phyloP scores from a whole-genome alignment of 2,888 invertebrate genomes.

The Saturnia japonica region DNA sequence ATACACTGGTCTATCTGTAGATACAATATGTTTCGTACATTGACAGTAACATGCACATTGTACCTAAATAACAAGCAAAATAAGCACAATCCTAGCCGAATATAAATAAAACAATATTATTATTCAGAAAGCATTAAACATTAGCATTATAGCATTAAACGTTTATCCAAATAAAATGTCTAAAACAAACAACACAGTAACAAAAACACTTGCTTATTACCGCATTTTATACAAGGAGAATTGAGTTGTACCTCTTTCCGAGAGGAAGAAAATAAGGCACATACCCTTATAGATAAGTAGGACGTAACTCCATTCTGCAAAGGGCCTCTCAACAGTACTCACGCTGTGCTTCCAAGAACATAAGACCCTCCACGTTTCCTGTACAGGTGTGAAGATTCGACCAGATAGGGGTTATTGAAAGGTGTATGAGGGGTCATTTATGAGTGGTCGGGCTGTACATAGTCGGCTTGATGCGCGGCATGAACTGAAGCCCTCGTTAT shows the following conservation, averaged over 20 bases:
- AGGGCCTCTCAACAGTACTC: slow-evolving; percentile 75
- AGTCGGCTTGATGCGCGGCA: slow-evolving; percentile 75
- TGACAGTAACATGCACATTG: too few relatives aligned
- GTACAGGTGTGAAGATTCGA: slow-evolving; percentile 59
- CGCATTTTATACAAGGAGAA: slow-evolving; percentile 59
- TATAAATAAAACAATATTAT: too few relatives aligned
- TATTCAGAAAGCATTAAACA: too few relatives aligned
- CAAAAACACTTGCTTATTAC: slow-evolving; percentile 56
- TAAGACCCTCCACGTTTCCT: slow-evolving; percentile 58
- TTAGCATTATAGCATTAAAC: too few relatives aligned
- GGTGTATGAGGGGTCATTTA: slow-evolving; percentile 61
- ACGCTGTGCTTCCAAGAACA: slow-evolving; percentile 65
- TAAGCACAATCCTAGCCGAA: too few relatives aligned
- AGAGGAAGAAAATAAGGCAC: slow-evolving; percentile 76
- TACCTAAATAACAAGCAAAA: too few relatives aligned
- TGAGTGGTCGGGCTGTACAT: slow-evolving; percentile 61
- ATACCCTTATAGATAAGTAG: slow-evolving; percentile 79
- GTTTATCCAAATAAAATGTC: background rate
- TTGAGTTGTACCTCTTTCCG: slow-evolving; percentile 66
- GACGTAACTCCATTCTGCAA: slow-evolving; percentile 80
- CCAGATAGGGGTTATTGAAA: slow-evolving; percentile 61
- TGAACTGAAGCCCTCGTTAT: slow-evolving; percentile 79
- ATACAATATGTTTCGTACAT: too few relatives aligned
- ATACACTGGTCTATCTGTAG: too few relatives aligned
- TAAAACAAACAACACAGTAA: slow-evolving; percentile 27